These are phyloP conservation scores for Cheilosia scutellata DNA, from an alignment of 2,888 invertebrate species.

Conservation along the genomic window DNA sequence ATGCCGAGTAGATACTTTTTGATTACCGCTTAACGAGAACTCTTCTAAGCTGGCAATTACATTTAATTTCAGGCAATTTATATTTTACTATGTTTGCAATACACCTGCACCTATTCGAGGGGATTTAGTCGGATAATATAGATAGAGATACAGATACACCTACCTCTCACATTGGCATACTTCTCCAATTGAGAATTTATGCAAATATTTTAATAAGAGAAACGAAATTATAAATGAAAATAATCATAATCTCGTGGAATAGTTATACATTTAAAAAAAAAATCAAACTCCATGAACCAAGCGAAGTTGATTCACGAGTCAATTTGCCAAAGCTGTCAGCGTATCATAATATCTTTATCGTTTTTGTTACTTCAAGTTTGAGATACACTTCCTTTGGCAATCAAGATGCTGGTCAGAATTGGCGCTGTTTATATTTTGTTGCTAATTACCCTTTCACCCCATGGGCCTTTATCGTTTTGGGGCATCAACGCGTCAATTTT, in stretches of 20 bases:
- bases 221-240: background rate
- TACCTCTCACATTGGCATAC: background rate
- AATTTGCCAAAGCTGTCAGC: slow-evolving; percentile 18
- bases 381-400: slow-evolving; percentile 32
- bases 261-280: too few species aligned
- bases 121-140: too few species aligned
- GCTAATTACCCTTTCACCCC: slow-evolving; percentile 25
- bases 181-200: background rate
- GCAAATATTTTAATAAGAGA: background rate
- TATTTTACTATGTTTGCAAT: too few species aligned
- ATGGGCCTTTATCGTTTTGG: slow-evolving; percentile 2
- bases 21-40: too few species aligned
- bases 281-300: too few species aligned
- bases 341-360: slow-evolving; percentile 38
- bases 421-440: background rate
- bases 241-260: too few species aligned
- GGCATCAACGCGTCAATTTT: background rate
- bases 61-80: too few species aligned
- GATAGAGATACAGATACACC: too few species aligned
- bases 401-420: background rate
- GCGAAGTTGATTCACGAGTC: too few species aligned
- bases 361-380: slow-evolving; percentile 3
- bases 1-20: too few species aligned
- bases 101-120: too few species aligned
- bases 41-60: too few species aligned